These are phyloP conservation scores for Chaenogobius annularis DNA, from an alignment of 2,113 vertebrate genomes.

Conservation along the genomic window DNA sequence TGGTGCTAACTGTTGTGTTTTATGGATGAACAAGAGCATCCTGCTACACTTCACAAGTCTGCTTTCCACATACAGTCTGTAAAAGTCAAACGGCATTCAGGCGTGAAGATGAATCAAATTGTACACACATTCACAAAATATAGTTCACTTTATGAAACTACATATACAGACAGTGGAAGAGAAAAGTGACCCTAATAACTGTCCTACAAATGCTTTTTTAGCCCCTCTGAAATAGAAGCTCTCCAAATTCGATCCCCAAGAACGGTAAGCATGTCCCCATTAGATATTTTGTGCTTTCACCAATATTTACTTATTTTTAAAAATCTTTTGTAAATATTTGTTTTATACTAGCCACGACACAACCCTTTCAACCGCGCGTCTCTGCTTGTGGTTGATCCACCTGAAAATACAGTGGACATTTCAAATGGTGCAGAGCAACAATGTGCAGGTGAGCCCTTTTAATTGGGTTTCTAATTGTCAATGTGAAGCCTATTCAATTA, in stretches of 20 bases:
- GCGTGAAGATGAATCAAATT: background rate
- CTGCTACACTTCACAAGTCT: slow-evolving; percentile 15
- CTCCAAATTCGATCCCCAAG: slow-evolving; percentile 52
- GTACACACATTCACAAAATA: background rate
- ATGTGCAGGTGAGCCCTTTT: slow-evolving; percentile 70
- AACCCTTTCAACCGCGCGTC: slow-evolving; percentile 88
- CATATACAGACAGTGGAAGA: background rate
- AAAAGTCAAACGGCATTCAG: background rate
- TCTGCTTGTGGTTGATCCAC: slow-evolving; percentile 61
- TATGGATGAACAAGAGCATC: slow-evolving; percentile 9
- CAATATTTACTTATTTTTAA: too few species aligned
- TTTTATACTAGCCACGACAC: slow-evolving; percentile 78
- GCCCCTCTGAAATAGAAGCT: slow-evolving; percentile 54
- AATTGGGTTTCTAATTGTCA: background rate
- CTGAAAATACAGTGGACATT: slow-evolving; percentile 48
- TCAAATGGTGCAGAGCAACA: slow-evolving; percentile 50
- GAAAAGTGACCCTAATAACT: background rate
- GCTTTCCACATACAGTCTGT: background rate
- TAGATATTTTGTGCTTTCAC: background rate
- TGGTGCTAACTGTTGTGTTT: slow-evolving; percentile 46
- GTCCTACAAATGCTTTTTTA: background rate
- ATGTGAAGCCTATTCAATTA: background rate
- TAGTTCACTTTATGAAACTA: background rate
- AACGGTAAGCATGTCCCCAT: slow-evolving; percentile 49
- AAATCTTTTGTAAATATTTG: slow-evolving; percentile 21